A percentile compares a stretch with the other conserved stretches of the same genome.
These are phyloP conservation scores for Ariopsis seemanni DNA, from an alignment of 2,113 vertebrate genomes.

Conservation along the genomic window DNA sequence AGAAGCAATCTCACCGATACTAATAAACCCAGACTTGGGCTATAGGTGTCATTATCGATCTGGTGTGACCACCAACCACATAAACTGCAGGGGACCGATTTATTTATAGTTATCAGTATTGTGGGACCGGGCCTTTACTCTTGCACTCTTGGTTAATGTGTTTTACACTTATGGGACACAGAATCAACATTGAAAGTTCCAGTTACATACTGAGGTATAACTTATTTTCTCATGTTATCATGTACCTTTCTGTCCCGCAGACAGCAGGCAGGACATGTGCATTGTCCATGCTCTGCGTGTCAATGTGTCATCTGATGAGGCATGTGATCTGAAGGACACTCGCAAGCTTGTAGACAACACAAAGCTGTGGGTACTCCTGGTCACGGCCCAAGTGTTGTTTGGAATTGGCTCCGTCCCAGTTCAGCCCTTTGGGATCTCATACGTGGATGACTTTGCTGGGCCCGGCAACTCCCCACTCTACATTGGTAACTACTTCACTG, in stretches of 20 bases:
- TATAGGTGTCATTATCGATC: too few relatives aligned
- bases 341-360: conserved; percentile 69
- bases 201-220: background rate
- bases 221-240: background rate
- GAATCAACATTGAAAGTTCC: background rate
- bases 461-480: conserved; percentile 87
- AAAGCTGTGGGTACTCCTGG: conserved; percentile 88
- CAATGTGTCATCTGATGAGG: conserved; percentile 52
- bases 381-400: conserved; percentile 85
- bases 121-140: too few relatives aligned
- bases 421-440: conserved; percentile 96
- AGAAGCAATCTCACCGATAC: too few relatives aligned
- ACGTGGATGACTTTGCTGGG: conserved; percentile 89
- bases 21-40: too few relatives aligned
- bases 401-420: conserved; percentile 93
- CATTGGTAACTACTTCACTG: conserved; percentile 77
- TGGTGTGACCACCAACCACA: too few relatives aligned
- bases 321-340: conserved; percentile 58
- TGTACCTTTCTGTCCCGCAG: conserved; percentile 48
- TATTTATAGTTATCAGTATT: too few relatives aligned
- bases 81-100: too few relatives aligned
- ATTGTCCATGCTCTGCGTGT: background rate
- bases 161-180: background rate
- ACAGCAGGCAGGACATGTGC: conserved; percentile 66
- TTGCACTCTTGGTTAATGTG: background rate